Evolutionary conservation across 2,888 invertebrate genomes (phyloP), one percentile per base, ranked within the genome.

Genomic region (Galeopsomyia nigrocyanea): DNA sequence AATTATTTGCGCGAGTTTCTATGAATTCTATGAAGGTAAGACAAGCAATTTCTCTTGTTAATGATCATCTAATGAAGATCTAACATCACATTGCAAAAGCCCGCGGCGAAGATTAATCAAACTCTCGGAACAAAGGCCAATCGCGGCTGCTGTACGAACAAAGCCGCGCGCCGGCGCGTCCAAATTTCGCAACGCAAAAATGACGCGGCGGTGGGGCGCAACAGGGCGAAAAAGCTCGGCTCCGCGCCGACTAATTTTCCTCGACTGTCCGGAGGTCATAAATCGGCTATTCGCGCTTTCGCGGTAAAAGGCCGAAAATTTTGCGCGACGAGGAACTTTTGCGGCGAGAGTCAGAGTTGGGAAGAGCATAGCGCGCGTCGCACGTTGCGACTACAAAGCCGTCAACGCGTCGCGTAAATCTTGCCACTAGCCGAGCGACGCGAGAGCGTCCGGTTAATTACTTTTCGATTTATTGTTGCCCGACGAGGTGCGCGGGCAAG

Each of bases 321-420:
- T 68, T 22, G 58, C 49, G 31, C 46, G 31, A 71, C 74, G 62
- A 61, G 58, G 13, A 39, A 7, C 13, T 10, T 26, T 26, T 5
- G 75, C 61, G 74, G 66, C 69, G 62, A 6, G 74, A 7, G 10
- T 17, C 31, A 50, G 58, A 64, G 68, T 77, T 78, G 77, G 79
- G 78, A 80, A 77, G 78, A 26, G 10, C 75, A 77, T 73, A 73
- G 78, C 75, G 79, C 26, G 26, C 26, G n/a, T 78, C 19, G 55
- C 77, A 78, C 74, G 78, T 78, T 68, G 2, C 77, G 76, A 79
- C 80, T 79, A 83, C 82, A 82, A 83, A 83, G 80, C 81, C 80
- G 80, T 82, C 80, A 79, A 79, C 80, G 79, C 69, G 69, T 53
- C 64, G 63, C 80, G 79, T 83, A 83, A 83, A 83, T 83, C 82